A percentile compares a stretch with the other conserved stretches of the same genome.
Conservation (phyloP, 2,888 invertebrate species). For the Criorhina ranunculi region DNA sequence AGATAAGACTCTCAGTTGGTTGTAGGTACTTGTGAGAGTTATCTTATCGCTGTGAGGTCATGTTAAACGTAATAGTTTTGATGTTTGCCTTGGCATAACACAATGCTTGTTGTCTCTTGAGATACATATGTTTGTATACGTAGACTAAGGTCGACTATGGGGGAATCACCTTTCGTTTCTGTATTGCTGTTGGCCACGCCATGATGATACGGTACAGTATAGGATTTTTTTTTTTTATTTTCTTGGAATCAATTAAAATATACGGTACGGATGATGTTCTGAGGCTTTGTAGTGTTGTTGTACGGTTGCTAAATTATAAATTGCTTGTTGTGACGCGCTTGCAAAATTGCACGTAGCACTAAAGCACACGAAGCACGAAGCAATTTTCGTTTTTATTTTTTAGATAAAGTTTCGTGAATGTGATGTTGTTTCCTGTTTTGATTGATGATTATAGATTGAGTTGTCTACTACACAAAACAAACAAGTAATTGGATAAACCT, state of each 20-base stretch:
- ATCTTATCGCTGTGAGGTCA: slow-evolving; percentile 49
- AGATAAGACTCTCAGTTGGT: slow-evolving; percentile 31
- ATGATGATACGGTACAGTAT: no score
- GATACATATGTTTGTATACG: slow-evolving; percentile 4
- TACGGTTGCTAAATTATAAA: slow-evolving; percentile 8
- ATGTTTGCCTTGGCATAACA: slow-evolving; percentile 54
- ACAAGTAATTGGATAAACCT: no score
- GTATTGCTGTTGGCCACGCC: background rate
- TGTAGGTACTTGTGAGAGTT: slow-evolving; percentile 7
- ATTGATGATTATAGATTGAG: slow-evolving; percentile 13
- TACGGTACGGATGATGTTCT: background rate
- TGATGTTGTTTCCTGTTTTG: slow-evolving; percentile 9
- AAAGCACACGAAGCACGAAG: background rate
- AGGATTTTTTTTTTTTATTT: background rate
- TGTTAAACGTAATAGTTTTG: slow-evolving; percentile 50
- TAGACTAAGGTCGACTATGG: no score
- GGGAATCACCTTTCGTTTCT: slow-evolving; percentile 17
- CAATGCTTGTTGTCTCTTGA: slow-evolving; percentile 33
- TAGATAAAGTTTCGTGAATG: slow-evolving; percentile 4
- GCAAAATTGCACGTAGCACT: slow-evolving; percentile 3
- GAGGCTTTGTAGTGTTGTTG: background rate
- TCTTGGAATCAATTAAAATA: slow-evolving; percentile 39
- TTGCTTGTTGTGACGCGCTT: background rate
- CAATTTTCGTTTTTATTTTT: background rate
- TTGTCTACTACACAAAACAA: background rate